Conservation (phyloP, 1,140 invertebrate species). For the Cardiocondyla obscurior region DNA sequence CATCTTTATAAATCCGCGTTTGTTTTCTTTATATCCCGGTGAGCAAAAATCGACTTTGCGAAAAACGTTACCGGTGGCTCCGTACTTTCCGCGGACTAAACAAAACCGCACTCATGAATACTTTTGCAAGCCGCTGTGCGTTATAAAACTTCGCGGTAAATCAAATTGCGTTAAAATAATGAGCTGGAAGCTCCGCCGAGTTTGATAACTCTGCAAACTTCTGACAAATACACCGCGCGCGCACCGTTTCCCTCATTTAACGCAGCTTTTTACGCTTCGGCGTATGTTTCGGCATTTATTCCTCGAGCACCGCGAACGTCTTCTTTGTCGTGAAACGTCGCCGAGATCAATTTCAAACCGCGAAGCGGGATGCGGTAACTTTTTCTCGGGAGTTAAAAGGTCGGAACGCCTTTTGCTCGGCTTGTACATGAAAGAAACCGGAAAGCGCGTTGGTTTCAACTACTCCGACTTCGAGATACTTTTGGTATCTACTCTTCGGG, state of each 20-base stretch:
- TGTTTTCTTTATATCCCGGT: background rate
- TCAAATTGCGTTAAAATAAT: slow-evolving; percentile 32
- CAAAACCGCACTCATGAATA: slow-evolving; percentile 26
- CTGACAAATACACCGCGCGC: slow-evolving; percentile 8
- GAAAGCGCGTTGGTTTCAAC: slow-evolving; percentile 23
- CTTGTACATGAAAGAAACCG: slow-evolving; percentile 1
- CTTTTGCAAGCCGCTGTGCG: slow-evolving; percentile 6
- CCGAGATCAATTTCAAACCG: slow-evolving; percentile 32
- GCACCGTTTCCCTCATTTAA: slow-evolving; percentile 10
- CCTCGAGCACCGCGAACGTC: background rate
- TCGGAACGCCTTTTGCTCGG: slow-evolving; percentile 25
- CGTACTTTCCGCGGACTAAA: background rate
- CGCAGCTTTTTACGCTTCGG: slow-evolving; percentile 2
- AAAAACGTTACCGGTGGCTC: background rate
- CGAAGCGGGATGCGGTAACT: slow-evolving; percentile 10
- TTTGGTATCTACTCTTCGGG: background rate
- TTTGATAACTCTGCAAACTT: slow-evolving; percentile 20
- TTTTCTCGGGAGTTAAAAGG: background rate
- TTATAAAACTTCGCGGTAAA: slow-evolving; percentile 2
- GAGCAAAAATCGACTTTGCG: background rate
- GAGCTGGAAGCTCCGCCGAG: background rate
- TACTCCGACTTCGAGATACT: background rate
- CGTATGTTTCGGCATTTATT: slow-evolving; percentile 35
- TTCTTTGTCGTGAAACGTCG: slow-evolving; percentile 14
- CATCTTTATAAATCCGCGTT: background rate